Percentiles rank a stretch among this genome's conserved stretches.
These are phyloP conservation scores for Spondyliosoma cantharus DNA, from an alignment of 2,797 vertebrate species.

Conservation along the genomic window DNA sequence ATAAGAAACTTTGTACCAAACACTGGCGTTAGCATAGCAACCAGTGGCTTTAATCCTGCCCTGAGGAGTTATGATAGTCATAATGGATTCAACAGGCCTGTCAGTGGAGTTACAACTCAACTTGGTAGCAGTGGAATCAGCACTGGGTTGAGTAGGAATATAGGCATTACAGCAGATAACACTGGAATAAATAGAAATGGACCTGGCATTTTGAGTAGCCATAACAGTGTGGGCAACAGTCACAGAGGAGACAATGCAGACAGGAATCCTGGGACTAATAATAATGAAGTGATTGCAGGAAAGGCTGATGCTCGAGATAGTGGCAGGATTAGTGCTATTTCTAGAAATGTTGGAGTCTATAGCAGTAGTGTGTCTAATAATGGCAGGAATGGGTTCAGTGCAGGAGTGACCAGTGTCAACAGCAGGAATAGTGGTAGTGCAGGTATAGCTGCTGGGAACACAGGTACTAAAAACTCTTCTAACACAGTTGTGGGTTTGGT, in stretches of 20 bases:
- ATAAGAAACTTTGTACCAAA: slow-evolving; percentile 50
- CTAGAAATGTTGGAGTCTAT: slow-evolving; percentile 47
- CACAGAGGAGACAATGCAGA: slow-evolving; percentile 38
- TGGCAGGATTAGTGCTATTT: slow-evolving; percentile 40
- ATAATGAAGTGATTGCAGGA: slow-evolving; percentile 65
- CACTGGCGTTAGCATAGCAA: slow-evolving; percentile 32
- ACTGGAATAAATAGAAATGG: slow-evolving; percentile 48
- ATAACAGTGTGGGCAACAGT: slow-evolving; percentile 41
- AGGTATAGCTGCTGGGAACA: slow-evolving; percentile 3
- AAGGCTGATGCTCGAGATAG: slow-evolving; percentile 43
- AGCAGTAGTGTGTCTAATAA: slow-evolving; percentile 44
- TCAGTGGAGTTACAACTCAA: slow-evolving; percentile 56
- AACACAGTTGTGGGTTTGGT: slow-evolving; percentile 44
- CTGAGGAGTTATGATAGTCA: slow-evolving; percentile 44
- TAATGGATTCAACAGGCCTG: slow-evolving; percentile 54
- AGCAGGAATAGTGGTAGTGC: slow-evolving; percentile 28
- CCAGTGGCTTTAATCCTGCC: slow-evolving; percentile 57
- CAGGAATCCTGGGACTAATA: slow-evolving; percentile 47
- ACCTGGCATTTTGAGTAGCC: slow-evolving; percentile 28
- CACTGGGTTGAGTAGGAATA: slow-evolving; percentile 42
- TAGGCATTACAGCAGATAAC: slow-evolving; percentile 54
- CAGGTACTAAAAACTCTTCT: slow-evolving; percentile 35
- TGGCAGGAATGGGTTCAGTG: slow-evolving; percentile 52
- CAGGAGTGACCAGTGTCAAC: slow-evolving; percentile 20
- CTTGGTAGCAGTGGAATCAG: slow-evolving; percentile 41